phyloP scores from a whole-genome alignment of 2,797 vertebrate species.

The Amazona ochrocephala region DNA sequence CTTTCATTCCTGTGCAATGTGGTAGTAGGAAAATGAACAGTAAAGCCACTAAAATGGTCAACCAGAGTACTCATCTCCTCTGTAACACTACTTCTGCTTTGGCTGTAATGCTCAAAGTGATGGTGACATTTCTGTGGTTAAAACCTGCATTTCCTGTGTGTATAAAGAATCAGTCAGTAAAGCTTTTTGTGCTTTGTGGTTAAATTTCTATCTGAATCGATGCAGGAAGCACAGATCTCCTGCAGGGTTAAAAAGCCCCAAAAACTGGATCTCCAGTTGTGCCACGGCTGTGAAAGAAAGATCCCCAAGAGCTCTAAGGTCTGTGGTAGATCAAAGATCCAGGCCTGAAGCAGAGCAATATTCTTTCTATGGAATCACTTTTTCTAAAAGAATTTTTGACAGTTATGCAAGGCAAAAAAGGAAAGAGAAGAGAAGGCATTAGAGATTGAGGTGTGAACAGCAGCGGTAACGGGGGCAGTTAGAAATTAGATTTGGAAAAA shows the following conservation, averaged over 20 bases:
- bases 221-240: neutral
- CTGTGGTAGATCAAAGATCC: neutral
- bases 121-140: slow-evolving; percentile 2
- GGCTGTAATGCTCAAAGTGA: neutral
- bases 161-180: slow-evolving; percentile 13
- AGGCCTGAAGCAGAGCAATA: neutral
- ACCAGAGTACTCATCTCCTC: neutral
- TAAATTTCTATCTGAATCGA: neutral
- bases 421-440: neutral
- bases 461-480: neutral
- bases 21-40: neutral
- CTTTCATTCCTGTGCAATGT: neutral
- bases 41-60: neutral
- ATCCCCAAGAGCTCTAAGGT: neutral
- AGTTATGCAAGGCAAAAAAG: neutral
- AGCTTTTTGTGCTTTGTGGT: slow-evolving; percentile 23
- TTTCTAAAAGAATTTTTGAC: neutral
- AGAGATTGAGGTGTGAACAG: neutral
- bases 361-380: neutral
- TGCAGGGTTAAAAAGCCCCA: neutral
- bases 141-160: neutral
- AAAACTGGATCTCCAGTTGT: neutral
- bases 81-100: slow-evolving; percentile 19
- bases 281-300: neutral
- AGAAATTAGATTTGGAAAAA: neutral